Conservation (phyloP, 92 coral and sea anemone genomes). For the Zoanthus gigantus region DNA sequence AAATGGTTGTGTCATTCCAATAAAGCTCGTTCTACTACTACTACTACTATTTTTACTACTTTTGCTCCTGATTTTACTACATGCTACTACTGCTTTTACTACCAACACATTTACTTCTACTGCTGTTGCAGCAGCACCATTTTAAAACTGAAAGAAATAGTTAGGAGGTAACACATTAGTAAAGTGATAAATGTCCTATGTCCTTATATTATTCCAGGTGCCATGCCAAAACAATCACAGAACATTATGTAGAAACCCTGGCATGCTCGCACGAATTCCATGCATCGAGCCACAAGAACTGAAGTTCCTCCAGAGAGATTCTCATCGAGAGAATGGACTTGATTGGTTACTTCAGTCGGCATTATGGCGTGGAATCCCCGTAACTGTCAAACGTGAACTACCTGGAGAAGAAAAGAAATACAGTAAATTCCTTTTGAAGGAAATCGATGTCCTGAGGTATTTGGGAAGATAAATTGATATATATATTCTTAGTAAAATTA, state of each 20-base stretch:
- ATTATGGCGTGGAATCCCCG: constrained; percentile 70
- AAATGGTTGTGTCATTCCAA: no score
- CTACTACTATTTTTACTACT: neutral
- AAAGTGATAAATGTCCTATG: no score
- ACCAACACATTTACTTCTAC: neutral
- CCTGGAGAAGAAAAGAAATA: neutral
- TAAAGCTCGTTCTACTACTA: neutral
- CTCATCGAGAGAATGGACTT: constrained; percentile 50
- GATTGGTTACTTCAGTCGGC: constrained; percentile 64
- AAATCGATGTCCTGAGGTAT: constrained; percentile 72
- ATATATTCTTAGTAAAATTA: neutral
- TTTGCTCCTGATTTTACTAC: no score
- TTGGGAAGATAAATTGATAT: neutral
- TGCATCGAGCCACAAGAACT: constrained; percentile 53
- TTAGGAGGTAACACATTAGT: no score
- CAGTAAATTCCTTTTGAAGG: constrained; percentile 47
- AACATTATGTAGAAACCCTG: constrained; percentile 10
- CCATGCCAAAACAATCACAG: neutral
- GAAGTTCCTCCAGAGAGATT: constrained; percentile 35
- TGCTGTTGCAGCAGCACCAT: neutral
- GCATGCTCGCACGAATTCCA: constrained; percentile 36
- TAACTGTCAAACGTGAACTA: constrained; percentile 62
- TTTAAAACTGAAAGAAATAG: neutral
- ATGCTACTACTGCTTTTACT: neutral
- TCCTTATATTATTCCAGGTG: neutral